A percentile compares a stretch with the other conserved stretches of the same genome.
Conservation (phyloP, 2,888 invertebrate species). For the Saturnia japonica region DNA sequence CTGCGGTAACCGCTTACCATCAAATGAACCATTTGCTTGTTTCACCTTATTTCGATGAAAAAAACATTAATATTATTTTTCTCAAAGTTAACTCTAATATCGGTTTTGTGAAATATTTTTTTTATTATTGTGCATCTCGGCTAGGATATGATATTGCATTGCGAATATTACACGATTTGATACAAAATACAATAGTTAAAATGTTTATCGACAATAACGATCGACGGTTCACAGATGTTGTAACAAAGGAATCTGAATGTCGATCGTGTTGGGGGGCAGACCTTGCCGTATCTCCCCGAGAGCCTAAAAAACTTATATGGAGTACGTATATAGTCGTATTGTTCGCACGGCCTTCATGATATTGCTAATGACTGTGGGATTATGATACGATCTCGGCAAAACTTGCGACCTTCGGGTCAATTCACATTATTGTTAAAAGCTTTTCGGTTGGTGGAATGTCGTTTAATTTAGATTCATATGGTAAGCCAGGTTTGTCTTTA, state of each 20-base stretch:
- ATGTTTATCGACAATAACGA: constrained; percentile 7
- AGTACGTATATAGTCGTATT: constrained; percentile 3
- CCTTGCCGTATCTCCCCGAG: constrained; percentile 7
- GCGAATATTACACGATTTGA: not conserved
- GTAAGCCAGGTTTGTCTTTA: not conserved
- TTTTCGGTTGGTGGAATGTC: constrained; percentile 22
- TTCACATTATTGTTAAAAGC: constrained; percentile 24
- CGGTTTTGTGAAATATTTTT: not conserved
- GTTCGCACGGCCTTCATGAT: constrained; percentile 48
- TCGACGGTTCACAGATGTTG: constrained; percentile 3
- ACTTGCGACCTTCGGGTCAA: constrained; percentile 14
- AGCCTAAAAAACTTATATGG: not conserved
- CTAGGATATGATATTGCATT: not conserved
- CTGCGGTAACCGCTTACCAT: no score
- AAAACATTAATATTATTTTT: not conserved
- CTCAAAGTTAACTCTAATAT: not conserved
- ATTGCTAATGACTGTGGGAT: constrained; percentile 63
- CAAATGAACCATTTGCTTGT: no score
- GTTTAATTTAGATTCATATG: constrained; percentile 9
- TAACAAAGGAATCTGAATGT: constrained; percentile 16
- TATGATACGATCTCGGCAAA: constrained; percentile 22
- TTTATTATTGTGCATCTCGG: not conserved
- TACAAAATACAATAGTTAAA: constrained; percentile 3
- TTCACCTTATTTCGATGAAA: no score
- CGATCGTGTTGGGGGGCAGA: not conserved